Base-by-base conservation (phyloP, 2,113 vertebrate genomes). In the Hippocampus zosterae region DNA sequence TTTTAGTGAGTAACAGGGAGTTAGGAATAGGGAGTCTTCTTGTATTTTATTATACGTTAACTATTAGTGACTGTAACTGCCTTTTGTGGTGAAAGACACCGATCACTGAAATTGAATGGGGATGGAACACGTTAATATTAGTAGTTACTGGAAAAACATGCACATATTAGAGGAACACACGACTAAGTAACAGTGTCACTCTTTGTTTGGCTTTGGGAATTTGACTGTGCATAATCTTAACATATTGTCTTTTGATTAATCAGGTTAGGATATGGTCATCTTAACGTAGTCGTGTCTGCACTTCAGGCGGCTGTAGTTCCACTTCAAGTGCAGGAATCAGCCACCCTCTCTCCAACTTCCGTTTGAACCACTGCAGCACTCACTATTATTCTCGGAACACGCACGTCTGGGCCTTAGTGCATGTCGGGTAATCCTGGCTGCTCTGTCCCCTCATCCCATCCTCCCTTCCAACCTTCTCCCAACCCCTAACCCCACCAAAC, bases 351-450 rank as follows among this genome's bases (percentile, higher is more conserved):
- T 73, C 33, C 44, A 69, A 76, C 78, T 69, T 71, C 71, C 70
- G 33, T 80, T 81, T 62, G 63, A 76, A 70, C 69, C 68, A 73
- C 72, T 79, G 74, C 76, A 79, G 79, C 73, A 81, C 64, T 85
- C 84, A 73, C 70, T 59, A 81, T 85, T 85, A 78, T 79, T 83
- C 67, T 71, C 50, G 75, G 33, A 19, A 73, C 73, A 57, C 81
- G 48, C 82, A 13, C 74, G 50, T 87, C 71, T 85, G 76, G 56
- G 79, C 75, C 74, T 68, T 80, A 72, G 80, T 85, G 89, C 90
- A 89, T 86, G 91, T 93, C 88, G 83, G 92, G 92, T 92, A 91
- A 92, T 90, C 89, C 92, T 92, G 91, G 89, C 91, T 91, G 90
- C 90, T 93, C 84, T 93, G 82, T 93, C 84, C 84, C 85, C 86